phyloP scores from a whole-genome alignment of 2,113 vertebrate genomes.

The Pycnonotus jocosus region DNA sequence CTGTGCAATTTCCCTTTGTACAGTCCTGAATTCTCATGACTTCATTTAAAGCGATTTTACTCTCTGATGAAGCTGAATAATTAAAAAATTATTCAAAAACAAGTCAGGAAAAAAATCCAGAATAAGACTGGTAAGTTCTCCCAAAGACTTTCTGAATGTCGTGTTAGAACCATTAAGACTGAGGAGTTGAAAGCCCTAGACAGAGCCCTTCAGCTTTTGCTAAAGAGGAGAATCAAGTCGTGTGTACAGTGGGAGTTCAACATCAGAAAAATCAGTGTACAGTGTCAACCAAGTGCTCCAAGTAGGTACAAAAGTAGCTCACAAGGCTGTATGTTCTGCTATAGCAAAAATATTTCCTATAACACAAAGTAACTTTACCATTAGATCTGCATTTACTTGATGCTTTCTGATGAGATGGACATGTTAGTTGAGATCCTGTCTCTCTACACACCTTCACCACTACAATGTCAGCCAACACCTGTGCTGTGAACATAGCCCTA shows the following conservation, averaged over 20 bases:
- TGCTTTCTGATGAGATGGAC: not conserved
- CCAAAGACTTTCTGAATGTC: not conserved
- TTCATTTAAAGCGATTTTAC: not conserved
- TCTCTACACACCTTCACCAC: not conserved
- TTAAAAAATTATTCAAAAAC: not conserved
- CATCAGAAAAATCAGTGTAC: not conserved
- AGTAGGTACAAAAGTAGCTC: not conserved
- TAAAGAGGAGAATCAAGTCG: not conserved
- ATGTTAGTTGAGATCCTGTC: rapidly evolving
- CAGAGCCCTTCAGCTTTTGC: not conserved
- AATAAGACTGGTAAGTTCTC: not conserved
- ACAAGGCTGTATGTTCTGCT: not conserved
- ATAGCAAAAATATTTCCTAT: not conserved
- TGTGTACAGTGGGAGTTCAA: not conserved
- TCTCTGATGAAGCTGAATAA: not conserved
- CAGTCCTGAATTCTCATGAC: not conserved
- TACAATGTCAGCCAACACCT: not conserved
- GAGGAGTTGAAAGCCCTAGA: not conserved
- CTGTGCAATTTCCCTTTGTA: not conserved
- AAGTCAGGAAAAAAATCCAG: not conserved
- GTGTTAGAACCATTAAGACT: not conserved
- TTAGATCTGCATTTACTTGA: not conserved
- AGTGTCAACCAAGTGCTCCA: not conserved
- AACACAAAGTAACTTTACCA: not conserved
- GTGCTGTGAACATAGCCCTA: not conserved